A percentile compares a stretch with the other conserved stretches of the same genome.
phyloP scores from a whole-genome alignment of 1,140 invertebrate species.

The Drosophila seguyi region DNA sequence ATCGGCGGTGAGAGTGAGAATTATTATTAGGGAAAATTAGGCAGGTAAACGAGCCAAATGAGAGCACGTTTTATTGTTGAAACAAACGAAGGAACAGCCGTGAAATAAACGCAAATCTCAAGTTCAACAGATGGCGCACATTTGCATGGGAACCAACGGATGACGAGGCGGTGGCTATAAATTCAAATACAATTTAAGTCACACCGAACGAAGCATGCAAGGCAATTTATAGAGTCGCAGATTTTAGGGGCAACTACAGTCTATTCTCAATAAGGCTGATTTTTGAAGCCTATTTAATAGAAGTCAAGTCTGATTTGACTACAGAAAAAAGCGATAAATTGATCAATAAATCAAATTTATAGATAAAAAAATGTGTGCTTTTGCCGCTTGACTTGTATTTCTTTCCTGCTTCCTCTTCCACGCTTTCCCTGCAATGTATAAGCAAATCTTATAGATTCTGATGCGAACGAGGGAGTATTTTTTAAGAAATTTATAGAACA shows the following conservation, averaged over 20 bases:
- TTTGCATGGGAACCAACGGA: conserved; percentile 34
- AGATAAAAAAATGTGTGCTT: no score
- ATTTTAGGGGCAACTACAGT: conserved; percentile 11
- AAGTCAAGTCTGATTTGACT: neutral
- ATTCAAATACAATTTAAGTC: conserved; percentile 47
- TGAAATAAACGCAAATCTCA: conserved; percentile 42
- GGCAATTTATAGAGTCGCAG: conserved; percentile 12
- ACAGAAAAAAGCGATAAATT: neutral
- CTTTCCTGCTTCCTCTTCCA: neutral
- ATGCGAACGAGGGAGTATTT: neutral
- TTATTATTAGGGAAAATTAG: neutral
- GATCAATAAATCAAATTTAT: neutral
- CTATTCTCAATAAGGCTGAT: neutral
- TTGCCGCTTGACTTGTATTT: neutral
- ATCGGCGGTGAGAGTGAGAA: conserved; percentile 1
- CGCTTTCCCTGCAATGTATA: neutral
- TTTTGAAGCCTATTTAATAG: no score
- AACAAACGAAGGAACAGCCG: conserved; percentile 9
- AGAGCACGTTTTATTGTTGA: conserved; percentile 9
- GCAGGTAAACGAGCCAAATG: conserved; percentile 21
- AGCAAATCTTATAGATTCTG: neutral
- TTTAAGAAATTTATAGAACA: neutral
- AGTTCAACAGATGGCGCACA: conserved; percentile 69
- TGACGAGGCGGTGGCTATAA: conserved; percentile 41
- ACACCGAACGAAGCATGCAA: conserved; percentile 7